Conservation (phyloP, 2,797 vertebrate species). For the Anas capensis region DNA sequence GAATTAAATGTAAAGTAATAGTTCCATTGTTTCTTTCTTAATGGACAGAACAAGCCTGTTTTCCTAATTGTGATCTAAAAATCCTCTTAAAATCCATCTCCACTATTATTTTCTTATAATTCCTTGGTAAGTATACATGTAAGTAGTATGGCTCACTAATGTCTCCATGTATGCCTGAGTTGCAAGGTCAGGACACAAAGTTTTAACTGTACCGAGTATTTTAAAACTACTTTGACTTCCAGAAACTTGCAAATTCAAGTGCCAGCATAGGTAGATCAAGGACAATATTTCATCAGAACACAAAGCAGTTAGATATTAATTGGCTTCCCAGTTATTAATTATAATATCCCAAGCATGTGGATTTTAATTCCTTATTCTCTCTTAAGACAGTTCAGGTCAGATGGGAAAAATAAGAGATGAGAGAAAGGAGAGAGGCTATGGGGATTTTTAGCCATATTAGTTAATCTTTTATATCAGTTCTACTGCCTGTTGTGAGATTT, state of each 20-base stretch:
- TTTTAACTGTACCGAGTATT: background rate
- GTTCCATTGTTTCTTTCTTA: background rate
- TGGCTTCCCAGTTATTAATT: background rate
- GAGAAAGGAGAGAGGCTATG: background rate
- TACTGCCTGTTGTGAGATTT: background rate
- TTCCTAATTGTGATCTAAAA: background rate
- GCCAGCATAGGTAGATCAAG: background rate
- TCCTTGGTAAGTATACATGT: background rate
- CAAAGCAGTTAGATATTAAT: background rate
- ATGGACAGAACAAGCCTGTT: background rate
- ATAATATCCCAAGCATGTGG: background rate
- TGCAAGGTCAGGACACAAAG: background rate
- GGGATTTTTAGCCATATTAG: background rate
- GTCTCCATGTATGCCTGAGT: background rate
- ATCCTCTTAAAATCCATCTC: background rate
- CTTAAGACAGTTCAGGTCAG: background rate
- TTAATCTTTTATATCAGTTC: background rate
- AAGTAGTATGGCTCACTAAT: background rate
- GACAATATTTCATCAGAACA: background rate
- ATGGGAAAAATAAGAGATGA: background rate
- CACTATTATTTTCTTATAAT: background rate
- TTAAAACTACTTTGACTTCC: background rate
- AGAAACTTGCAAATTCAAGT: background rate
- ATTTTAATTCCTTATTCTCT: background rate
- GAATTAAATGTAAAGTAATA: background rate